Evolutionary conservation across 2,888 invertebrate species (phyloP), one percentile per base, ranked within the genome.

Genomic region (Pammene aurita): DNA sequence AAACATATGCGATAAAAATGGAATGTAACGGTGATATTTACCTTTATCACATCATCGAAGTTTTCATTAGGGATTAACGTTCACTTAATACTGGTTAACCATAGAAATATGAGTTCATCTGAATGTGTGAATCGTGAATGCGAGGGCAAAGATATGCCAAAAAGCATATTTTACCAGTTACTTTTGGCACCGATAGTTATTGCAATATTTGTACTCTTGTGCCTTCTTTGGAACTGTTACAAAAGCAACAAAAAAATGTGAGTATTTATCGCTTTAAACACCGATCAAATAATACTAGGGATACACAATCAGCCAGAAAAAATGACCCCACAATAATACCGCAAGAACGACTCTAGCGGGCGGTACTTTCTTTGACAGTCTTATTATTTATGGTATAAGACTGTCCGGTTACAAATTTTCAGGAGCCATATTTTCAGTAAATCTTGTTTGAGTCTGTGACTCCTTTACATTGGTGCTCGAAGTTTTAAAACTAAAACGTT

Each of bases 211-310:
- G 48, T 86, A 7, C 44, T 89, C 0, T 9, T 83, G 0, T 85
- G 77, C 41, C 46, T 89, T 2, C 5, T 82, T 4, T 87, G 84
- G 78, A 80, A 75, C 14, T 89, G 89, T 72, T 87, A 87, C 72
- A 79, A 73, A 58, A 81, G 77, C 7, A 88, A 89, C 64, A 75
- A 76, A 67, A 69, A 77, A 75, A 89, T 88, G 88, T 89, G 64
- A 89, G 87, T 88, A 76, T 34, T 48, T 52, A 71, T 65, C 58
- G 16, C 5, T 6, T 38, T 58, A 54, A 26, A 2, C 48, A 5
- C n/a, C n/a, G n/a, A n/a, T n/a, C n/a, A n/a, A n/a, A n/a, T n/a
- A n/a, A n/a, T n/a, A n/a, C n/a, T n/a, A n/a, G n/a, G n/a, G n/a
- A n/a, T n/a, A n/a, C n/a, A n/a, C n/a, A n/a, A n/a, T n/a, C n/a